phyloP scores from a whole-genome alignment of 2,797 vertebrate species.

The Aplochiton taeniatus region DNA sequence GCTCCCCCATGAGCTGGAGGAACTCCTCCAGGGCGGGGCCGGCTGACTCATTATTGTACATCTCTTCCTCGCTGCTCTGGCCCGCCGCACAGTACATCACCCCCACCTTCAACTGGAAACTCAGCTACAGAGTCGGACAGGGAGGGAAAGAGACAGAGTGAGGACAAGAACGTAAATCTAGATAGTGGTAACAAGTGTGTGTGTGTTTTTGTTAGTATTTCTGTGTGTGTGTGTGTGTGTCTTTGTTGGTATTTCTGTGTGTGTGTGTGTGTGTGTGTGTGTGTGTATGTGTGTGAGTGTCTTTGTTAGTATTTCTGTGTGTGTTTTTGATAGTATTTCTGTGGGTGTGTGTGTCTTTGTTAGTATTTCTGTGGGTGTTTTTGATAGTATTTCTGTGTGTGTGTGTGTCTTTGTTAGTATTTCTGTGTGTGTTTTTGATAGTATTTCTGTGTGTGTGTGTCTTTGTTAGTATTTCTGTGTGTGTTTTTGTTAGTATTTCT shows the following conservation, averaged over 20 bases:
- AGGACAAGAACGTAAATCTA: background rate
- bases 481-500: background rate
- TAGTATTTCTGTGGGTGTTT: too few relatives aligned
- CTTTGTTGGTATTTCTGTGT: too few relatives aligned
- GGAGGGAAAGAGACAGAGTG: constrained; percentile 21
- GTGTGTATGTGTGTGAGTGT: too few relatives aligned
- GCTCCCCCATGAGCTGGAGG: constrained; percentile 93
- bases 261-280: too few relatives aligned
- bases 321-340: too few relatives aligned
- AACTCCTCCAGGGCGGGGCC: constrained; percentile 96
- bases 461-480: background rate
- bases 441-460: background rate
- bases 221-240: too few relatives aligned
- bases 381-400: background rate
- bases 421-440: background rate
- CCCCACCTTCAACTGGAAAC: constrained; percentile 97
- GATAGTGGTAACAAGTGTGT: too few relatives aligned
- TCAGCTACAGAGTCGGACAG: constrained; percentile 76
- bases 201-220: too few relatives aligned
- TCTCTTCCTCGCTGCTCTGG: constrained; percentile 97
- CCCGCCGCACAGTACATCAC: constrained; percentile 98
- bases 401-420: background rate
- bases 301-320: too few relatives aligned
- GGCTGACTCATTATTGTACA: constrained; percentile 97
- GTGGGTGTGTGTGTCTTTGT: background rate